Evolutionary conservation across 2,888 invertebrate genomes (phyloP), one percentile per base, ranked within the genome.

Genomic region (Lasioglossum vierecki): DNA sequence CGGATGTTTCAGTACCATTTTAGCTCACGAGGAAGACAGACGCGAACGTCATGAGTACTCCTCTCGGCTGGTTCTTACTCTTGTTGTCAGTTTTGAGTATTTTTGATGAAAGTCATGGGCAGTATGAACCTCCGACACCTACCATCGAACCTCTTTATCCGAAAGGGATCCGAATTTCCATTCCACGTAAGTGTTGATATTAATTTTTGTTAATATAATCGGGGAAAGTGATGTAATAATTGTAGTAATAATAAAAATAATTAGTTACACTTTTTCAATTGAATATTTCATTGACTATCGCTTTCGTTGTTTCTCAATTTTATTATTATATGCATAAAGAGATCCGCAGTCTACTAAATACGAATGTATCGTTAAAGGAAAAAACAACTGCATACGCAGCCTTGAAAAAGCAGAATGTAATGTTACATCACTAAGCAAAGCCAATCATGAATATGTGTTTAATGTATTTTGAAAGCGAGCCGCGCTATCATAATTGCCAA

Each of bases 81-180:
- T 0, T 79, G 39, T 3, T 73, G 68, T 53, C 26, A 18, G 39
- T 83, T 3, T 46, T 78, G n/a, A 26, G 53, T 30, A 0, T 44
- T 13, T 6, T 76, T 13, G 26, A 53, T 13, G 68, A 63, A 22
- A 78, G 46, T 15, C 22, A 18, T 1, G 68, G 72, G 0, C 60
- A 35, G 71, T 91, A 84, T 60, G n/a, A 18, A 0, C 89, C 89
- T 60, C 88, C 89, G 8, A 9, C n/a, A 9, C 86, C 96, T 0
- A 96, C 95, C 80, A 94, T 97, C 1, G 96, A 96, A 92, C 96
- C 96, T 4, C 95, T 96, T 53, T 95, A 95, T 88, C 97, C 97
- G 0, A 95, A 94, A 92, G 97, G 97, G 80, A 92, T 97, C 0
- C 95, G 96, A 74, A 96, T 97, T 0, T 96, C 96, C 0, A 96